Base-by-base conservation (phyloP, 1,140 invertebrate genomes). In the Drosophila novamexicana region DNA sequence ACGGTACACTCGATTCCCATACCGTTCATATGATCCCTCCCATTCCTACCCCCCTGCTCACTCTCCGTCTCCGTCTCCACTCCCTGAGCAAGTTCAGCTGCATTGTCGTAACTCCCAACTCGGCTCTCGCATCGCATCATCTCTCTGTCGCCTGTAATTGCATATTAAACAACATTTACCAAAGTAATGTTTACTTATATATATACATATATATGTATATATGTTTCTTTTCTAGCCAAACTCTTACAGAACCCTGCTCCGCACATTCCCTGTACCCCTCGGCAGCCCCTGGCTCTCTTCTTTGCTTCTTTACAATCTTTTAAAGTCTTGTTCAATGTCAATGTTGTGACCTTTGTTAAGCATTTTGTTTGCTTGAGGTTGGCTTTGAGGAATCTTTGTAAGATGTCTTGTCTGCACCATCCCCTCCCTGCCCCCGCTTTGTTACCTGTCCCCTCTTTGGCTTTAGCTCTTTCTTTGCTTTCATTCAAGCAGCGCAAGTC, bases 281-380 rank as follows among this genome's bases (percentile, higher is more conserved):
- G 3, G 5, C 47, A 37, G 18, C 7, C 9, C 7, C 49, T 58
- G 10, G 5, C 10, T 7, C 42, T 12, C 16, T 39, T 44, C 39
- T 18, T 54, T 14, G 37, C 50, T 16, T 39, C 53, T 66, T 50
- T 10, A 62, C 66, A 16, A 40, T 45, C 67, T 57, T 71, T 64
- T 45, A 37, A 67, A 58, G 67, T 74, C 79, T 74, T 77, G 73
- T 77, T 86, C 83, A 86, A 86, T 86, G 83, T 88, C 83, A 88
- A 88, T 88, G 83, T 80, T 88, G 83, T 88, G 83, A 88, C 83
- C 83, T 88, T 88, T 88, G 83, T 89, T 89, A 89, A 75, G 80
- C 80, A 89, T 83, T 89, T 89, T 83, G 69, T 83, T 86, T 83
- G 79, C 79, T 65, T 53, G 67, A 36, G 14, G 59, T 63, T 59